These are phyloP conservation scores for Brachyhypopomus gauderio DNA, from an alignment of 2,113 vertebrate species.

Conservation along the genomic window DNA sequence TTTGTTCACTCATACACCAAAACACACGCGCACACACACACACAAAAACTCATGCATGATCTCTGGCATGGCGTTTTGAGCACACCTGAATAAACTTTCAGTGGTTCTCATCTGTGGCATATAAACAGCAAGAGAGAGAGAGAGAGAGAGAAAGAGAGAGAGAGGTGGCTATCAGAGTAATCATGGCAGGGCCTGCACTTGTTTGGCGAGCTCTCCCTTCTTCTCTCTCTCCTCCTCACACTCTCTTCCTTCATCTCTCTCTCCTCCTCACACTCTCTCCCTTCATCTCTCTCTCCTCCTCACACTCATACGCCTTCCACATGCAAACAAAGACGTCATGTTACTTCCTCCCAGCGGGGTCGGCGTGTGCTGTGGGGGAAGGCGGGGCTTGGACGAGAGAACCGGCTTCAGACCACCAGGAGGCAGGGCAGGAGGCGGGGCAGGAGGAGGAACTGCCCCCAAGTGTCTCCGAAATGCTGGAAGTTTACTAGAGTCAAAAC, in stretches of 20 bases:
- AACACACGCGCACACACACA: background rate
- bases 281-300: background rate
- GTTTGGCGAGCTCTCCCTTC: conserved; percentile 22
- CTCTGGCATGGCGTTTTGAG: background rate
- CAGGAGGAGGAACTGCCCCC: too few species aligned
- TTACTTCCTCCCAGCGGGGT: background rate
- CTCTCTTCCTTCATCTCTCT: too few species aligned
- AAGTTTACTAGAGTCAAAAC: too few species aligned
- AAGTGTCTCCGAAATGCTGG: too few species aligned
- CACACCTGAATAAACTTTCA: conserved; percentile 54
- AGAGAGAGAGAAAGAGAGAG: conserved; percentile 4
- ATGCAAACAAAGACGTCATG: conserved; percentile 43
- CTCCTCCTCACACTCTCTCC: too few species aligned
- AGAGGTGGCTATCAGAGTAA: conserved; percentile 33
- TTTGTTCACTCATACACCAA: background rate
- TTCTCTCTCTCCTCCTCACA: background rate
- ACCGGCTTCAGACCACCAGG: too few species aligned
- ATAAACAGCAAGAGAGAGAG: conserved; percentile 48
- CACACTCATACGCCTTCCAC: conserved; percentile 6
- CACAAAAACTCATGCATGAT: conserved; percentile 18
- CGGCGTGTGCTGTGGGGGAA: too few species aligned
- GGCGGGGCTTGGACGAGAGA: too few species aligned
- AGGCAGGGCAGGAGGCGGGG: too few species aligned
- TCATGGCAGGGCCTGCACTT: conserved; percentile 29
- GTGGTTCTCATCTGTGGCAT: conserved; percentile 19